phyloP scores from a whole-genome alignment of 2,797 vertebrate species.

The Dryobates pubescens region DNA sequence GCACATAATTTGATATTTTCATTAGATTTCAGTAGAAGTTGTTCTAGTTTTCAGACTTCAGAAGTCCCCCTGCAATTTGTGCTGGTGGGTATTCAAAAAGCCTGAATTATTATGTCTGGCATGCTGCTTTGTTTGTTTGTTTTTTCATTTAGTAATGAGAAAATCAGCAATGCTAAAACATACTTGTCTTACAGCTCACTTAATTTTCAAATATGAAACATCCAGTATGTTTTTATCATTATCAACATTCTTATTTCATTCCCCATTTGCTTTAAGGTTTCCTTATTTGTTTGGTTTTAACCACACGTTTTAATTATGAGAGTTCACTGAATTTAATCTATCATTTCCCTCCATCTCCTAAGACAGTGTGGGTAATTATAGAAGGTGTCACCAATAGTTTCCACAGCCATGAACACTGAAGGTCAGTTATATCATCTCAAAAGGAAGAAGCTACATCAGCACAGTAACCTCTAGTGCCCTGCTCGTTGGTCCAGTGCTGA shows the following conservation, averaged over 20 bases:
- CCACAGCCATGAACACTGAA: not conserved
- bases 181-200: not conserved
- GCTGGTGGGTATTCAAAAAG: not conserved
- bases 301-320: not conserved
- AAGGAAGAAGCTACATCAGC: not conserved
- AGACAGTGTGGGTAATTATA: not conserved
- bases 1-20: not conserved
- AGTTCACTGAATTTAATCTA: not conserved
- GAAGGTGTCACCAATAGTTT: not conserved
- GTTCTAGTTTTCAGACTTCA: not conserved
- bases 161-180: slow-evolving; percentile 21
- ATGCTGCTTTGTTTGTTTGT: not conserved
- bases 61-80: not conserved
- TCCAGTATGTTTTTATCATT: not conserved
- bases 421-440: not conserved
- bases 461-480: too few relatives aligned
- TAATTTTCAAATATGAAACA: not conserved
- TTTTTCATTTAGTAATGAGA: not conserved
- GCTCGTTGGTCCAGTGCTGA: not conserved
- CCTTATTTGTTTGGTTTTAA: not conserved
- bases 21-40: not conserved
- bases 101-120: not conserved
- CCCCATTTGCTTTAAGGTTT: not conserved
- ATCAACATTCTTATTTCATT: not conserved
- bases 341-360: not conserved